Conservation (phyloP, 1,140 invertebrate species). For the Cepaea nemoralis region DNA sequence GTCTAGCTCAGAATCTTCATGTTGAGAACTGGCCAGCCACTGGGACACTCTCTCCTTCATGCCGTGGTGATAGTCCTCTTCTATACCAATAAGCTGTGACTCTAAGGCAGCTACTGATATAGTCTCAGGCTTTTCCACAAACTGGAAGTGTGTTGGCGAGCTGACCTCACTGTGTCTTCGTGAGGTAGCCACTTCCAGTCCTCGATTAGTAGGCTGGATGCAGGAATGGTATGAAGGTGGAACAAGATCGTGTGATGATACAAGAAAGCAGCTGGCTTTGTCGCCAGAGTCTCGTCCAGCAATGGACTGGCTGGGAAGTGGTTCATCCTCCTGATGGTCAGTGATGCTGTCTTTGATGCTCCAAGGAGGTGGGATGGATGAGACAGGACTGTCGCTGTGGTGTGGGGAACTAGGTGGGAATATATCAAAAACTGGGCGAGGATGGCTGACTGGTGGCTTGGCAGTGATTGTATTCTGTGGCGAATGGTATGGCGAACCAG, state of each 20-base stretch:
- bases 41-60: conserved; percentile 55
- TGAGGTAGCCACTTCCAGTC: conserved; percentile 33
- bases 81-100: conserved; percentile 56
- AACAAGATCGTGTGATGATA: conserved; percentile 55
- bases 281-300: conserved; percentile 43
- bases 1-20: neutral
- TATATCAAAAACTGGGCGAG: conserved; percentile 58
- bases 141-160: conserved; percentile 63
- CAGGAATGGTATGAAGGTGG: conserved; percentile 60
- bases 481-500: conserved; percentile 64
- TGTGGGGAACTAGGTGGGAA: conserved; percentile 45
- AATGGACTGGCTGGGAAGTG: conserved; percentile 42
- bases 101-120: conserved; percentile 39
- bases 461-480: conserved; percentile 60
- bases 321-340: conserved; percentile 17
- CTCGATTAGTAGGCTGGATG: conserved; percentile 47
- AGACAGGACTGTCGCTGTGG: conserved; percentile 10
- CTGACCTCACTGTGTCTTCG: conserved; percentile 48
- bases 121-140: conserved; percentile 46
- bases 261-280: conserved; percentile 51
- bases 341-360: conserved; percentile 20
- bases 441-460: conserved; percentile 33
- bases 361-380: conserved; percentile 39
- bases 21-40: conserved; percentile 52
- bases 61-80: conserved; percentile 57